Evolutionary conservation across 2,797 vertebrate species (phyloP), one percentile per base, ranked within the genome.

Genomic region (Etheostoma perlongum): DNA sequence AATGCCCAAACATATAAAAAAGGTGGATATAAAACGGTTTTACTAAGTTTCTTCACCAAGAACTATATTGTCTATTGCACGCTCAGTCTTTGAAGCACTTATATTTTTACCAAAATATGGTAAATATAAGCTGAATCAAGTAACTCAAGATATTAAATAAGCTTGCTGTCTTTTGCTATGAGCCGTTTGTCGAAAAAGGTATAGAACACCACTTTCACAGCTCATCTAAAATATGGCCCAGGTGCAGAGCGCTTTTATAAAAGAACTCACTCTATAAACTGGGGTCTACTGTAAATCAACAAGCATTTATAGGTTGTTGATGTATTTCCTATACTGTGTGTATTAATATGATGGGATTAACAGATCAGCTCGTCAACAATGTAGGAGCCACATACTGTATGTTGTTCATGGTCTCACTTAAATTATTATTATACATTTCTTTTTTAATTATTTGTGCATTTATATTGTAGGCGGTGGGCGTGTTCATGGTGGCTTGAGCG

Each of bases 301-400:
- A 42, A 36, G 53, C 47, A 49, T 68, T 71, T 48, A 69, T 14
- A n/a, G 47, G 66, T 21, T 19, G 64, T 21, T 21, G 67, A 36
- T 79, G 67, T 71, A 67, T 66, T 68, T 68, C 58, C 40, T 13
- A 46, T 61, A 23, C 49, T 63, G 58, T 42, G 52, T 79, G 57
- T 40, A 11, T 40, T 40, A 63, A 85, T 30, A 12, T 51, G 40
- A 81, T 65, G 71, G 47, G 63, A 79, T 86, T 83, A 84, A 78
- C 72, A 59, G 64, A 44, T 79, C 61, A 75, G 52, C 74, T 47
- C 75, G 64, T 81, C 74, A 82, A 54, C 30, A 30, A 30, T 30
- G 30, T 6, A 30, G 30, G 30, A 30, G 30, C 30, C 30, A 30
- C 30, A 30, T 30, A 30, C 30, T 30, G 30, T 30, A 30, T 30